These are phyloP conservation scores for Taenioides sp. DNA, from an alignment of 2,797 vertebrate species.

Conservation along the genomic window DNA sequence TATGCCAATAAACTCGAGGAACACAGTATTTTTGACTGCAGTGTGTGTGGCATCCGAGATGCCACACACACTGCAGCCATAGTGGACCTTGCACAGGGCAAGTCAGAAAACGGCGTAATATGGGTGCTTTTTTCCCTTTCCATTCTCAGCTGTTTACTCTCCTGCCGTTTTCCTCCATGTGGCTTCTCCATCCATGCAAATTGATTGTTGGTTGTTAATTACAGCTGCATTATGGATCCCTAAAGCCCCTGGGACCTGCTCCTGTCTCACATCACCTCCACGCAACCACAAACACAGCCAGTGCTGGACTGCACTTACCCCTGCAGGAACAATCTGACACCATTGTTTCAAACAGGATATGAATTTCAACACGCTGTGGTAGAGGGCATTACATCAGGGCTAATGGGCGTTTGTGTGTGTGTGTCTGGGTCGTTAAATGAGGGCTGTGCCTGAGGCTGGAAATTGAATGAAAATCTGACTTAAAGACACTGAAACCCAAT, in stretches of 20 bases:
- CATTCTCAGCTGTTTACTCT: conserved; percentile 7
- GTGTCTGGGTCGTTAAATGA: conserved; percentile 23
- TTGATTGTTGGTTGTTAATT: conserved; percentile 54
- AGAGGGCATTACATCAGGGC: conserved; percentile 1
- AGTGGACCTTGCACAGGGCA: too few species aligned
- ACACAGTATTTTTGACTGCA: too few species aligned
- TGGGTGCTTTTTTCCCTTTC: background rate
- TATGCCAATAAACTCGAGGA: too few species aligned
- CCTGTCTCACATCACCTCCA: conserved; percentile 25
- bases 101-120: too few species aligned
- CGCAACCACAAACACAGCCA: background rate
- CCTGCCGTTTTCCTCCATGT: background rate
- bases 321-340: conserved; percentile 14
- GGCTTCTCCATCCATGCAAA: conserved; percentile 28
- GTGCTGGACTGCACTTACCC: background rate
- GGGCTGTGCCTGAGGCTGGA: conserved; percentile 37
- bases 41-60: too few species aligned
- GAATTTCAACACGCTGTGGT: conserved; percentile 2
- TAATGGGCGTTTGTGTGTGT: conserved; percentile 18
- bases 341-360: conserved; percentile 6
- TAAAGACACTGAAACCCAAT: conserved; percentile 46
- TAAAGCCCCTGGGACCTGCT: conserved; percentile 22
- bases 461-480: conserved; percentile 67
- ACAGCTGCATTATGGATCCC: conserved; percentile 43
- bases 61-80: too few species aligned